Evolutionary conservation across 2,113 vertebrate species (phyloP).

Genomic region (Garra rufa): DNA sequence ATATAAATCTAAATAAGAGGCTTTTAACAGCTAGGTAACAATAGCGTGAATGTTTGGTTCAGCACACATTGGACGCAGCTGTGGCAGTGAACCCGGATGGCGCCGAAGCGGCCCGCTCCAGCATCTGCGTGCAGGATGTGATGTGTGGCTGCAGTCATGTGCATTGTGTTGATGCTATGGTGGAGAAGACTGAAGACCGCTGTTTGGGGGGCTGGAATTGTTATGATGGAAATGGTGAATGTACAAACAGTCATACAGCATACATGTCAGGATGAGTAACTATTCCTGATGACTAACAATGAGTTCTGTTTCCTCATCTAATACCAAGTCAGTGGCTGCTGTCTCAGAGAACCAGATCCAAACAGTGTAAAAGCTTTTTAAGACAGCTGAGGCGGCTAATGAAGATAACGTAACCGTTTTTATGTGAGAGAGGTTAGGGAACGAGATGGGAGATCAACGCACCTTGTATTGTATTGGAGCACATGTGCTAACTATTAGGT

Average conservation of each 20-base stretch:
- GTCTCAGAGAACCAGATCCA: not conserved
- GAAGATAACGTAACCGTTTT: not conserved
- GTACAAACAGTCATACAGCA: not conserved
- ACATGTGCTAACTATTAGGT: not conserved
- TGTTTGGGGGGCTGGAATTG: conserved; percentile 1
- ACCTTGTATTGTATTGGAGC: not conserved
- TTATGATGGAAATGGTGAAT: conserved; percentile 34
- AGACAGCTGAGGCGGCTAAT: not conserved
- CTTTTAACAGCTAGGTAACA: conserved; percentile 16
- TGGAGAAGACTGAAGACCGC: not conserved
- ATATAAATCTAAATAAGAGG: conserved; percentile 5
- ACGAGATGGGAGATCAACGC: not conserved
- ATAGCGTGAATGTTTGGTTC: conserved; percentile 3
- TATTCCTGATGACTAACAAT: not conserved
- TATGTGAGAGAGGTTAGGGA: not conserved
- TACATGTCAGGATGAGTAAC: conserved; percentile 4
- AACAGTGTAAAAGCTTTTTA: not conserved
- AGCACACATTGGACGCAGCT: conserved; percentile 38
- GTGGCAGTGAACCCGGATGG: conserved; percentile 40
- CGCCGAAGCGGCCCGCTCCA: conserved; percentile 51
- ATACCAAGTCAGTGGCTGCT: not conserved
- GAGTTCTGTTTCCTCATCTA: conserved; percentile 1
- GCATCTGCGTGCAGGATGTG: conserved; percentile 67
- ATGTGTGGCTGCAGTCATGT: conserved; percentile 45
- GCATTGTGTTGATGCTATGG: conserved; percentile 41